phyloP scores from a whole-genome alignment of 2,888 invertebrate species.

The Spatulosminthurus flaviceps region DNA sequence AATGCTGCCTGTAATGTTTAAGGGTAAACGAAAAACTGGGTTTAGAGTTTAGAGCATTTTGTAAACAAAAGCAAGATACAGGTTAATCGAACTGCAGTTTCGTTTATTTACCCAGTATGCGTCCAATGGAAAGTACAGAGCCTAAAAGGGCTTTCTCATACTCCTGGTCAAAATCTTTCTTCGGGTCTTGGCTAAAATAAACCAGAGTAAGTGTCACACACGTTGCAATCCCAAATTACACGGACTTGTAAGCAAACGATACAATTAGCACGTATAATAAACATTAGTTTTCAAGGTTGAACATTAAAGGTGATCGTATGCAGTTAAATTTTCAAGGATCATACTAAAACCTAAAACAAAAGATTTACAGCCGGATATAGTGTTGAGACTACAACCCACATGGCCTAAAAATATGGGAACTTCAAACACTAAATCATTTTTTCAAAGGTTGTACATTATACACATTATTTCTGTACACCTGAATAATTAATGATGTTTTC shows the following conservation, averaged over 20 bases:
- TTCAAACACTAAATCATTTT: too few relatives aligned
- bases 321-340: neutral
- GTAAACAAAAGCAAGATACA: neutral
- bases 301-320: neutral
- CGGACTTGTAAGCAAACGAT: neutral
- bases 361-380: slow-evolving; percentile 2
- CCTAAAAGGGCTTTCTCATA: slow-evolving; percentile 61
- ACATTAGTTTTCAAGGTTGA: neutral
- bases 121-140: slow-evolving; percentile 57
- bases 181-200: slow-evolving; percentile 55
- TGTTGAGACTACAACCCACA: too few relatives aligned
- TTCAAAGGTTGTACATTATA: too few relatives aligned
- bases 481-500: too few relatives aligned
- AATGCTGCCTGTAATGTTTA: slow-evolving; percentile 48
- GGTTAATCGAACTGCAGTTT: neutral
- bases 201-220: neutral
- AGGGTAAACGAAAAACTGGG: too few relatives aligned
- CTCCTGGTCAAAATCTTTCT: slow-evolving; percentile 56
- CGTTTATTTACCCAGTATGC: slow-evolving; percentile 53
- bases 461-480: too few relatives aligned
- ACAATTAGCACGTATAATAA: neutral
- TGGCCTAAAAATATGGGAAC: too few relatives aligned
- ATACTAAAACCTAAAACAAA: neutral
- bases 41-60: too few relatives aligned
- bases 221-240: too few relatives aligned